A percentile compares a stretch with the other conserved stretches of the same genome.
Conservation (phyloP, 2,888 invertebrate genomes). For the Callimorpha dominula region DNA sequence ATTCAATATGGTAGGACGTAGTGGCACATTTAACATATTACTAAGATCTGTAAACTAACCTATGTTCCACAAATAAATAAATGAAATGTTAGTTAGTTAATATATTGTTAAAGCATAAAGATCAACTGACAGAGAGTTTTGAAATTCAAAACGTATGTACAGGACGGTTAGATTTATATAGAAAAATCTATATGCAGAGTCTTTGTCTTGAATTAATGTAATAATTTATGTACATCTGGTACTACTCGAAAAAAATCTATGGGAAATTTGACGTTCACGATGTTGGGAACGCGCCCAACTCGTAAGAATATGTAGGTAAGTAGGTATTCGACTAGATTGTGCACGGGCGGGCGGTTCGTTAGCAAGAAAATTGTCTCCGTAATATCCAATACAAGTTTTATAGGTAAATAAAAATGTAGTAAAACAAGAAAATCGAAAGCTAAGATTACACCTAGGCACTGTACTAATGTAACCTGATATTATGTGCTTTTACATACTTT, state of each 20-base stretch:
- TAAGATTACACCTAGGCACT: not conserved
- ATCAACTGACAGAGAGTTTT: too few relatives aligned
- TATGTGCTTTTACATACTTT: not conserved
- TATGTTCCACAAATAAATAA: too few relatives aligned
- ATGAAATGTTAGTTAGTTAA: too few relatives aligned
- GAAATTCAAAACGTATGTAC: too few relatives aligned
- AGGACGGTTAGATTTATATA: not conserved
- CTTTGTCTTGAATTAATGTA: not conserved
- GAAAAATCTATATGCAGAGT: not conserved
- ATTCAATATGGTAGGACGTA: too few relatives aligned
- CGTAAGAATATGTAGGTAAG: constrained; percentile 53
- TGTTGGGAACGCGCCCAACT: constrained; percentile 40
- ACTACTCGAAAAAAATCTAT: not conserved
- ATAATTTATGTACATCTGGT: not conserved
- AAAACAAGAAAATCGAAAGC: constrained; percentile 3
- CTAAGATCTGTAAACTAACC: too few relatives aligned
- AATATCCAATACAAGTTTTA: constrained; percentile 49
- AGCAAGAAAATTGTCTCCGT: constrained; percentile 62
- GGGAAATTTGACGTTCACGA: constrained; percentile 30
- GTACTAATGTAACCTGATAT: not conserved
- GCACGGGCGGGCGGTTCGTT: constrained; percentile 60
- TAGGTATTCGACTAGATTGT: constrained; percentile 51
- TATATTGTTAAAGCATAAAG: too few relatives aligned
- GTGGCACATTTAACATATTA: too few relatives aligned
- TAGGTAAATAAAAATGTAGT: constrained; percentile 34